Conservation (phyloP, 2,113 vertebrate species). For the Jaculus jaculus region DNA sequence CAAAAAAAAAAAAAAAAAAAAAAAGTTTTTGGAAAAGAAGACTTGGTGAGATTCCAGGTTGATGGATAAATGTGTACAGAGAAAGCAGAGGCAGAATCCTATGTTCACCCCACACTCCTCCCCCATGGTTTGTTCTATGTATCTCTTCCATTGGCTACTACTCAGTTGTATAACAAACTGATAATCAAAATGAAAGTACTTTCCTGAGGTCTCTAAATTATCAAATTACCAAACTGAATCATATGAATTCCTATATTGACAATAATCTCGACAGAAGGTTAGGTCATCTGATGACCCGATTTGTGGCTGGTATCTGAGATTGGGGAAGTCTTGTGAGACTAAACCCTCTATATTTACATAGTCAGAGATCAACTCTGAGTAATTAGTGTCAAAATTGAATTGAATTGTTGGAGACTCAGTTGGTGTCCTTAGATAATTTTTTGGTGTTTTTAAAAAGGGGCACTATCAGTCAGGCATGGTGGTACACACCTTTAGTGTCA, state of each 20-base stretch:
- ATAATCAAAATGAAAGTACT: neutral
- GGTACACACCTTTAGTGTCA: neutral
- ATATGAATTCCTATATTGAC: neutral
- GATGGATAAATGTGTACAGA: neutral
- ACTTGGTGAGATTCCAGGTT: neutral
- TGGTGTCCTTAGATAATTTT: neutral
- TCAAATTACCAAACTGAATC: neutral
- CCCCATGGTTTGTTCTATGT: neutral
- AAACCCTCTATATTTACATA: neutral
- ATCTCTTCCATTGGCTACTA: neutral
- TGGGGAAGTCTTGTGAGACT: neutral
- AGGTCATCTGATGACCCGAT: neutral
- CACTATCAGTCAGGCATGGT: neutral
- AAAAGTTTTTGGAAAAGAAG: constrained; percentile 23
- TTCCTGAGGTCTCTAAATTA: neutral
- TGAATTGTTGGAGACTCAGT: neutral
- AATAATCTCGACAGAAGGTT: neutral
- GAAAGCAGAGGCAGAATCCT: neutral
- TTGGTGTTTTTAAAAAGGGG: neutral
- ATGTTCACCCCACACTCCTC: neutral
- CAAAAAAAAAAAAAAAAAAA: too few species aligned
- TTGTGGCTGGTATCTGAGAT: neutral
- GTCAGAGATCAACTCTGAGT: neutral
- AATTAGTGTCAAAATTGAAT: constrained; percentile 6
- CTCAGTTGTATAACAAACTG: neutral